These are phyloP conservation scores for Callipepla squamata DNA, from an alignment of 2,113 vertebrate genomes.

Conservation along the genomic window DNA sequence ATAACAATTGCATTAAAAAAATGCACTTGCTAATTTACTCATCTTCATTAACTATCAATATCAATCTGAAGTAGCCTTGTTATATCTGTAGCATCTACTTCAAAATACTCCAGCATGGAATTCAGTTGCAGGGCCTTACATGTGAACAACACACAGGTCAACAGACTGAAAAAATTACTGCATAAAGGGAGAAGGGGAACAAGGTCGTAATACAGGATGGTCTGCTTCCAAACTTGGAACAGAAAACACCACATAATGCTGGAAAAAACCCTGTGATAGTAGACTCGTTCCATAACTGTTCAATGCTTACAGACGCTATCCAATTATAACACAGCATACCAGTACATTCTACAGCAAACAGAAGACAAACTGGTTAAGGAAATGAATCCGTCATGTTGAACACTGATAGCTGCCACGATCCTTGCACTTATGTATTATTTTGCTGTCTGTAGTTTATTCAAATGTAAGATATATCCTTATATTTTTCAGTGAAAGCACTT, in stretches of 20 bases:
- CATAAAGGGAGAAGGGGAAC: not conserved
- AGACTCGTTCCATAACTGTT: not conserved
- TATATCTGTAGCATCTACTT: not conserved
- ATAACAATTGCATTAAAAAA: no score
- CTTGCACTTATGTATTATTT: not conserved
- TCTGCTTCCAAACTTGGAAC: not conserved
- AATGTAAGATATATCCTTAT: not conserved
- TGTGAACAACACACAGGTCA: not conserved
- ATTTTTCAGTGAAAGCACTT: not conserved
- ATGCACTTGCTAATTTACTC: not conserved
- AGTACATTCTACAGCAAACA: not conserved
- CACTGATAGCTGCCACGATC: not conserved
- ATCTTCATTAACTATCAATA: not conserved
- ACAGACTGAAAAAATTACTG: not conserved
- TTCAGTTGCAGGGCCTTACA: not conserved
- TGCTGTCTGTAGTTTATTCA: not conserved
- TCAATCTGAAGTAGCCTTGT: not conserved
- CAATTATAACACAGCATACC: not conserved
- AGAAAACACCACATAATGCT: not conserved
- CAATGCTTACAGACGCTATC: not conserved
- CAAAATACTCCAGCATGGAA: not conserved
- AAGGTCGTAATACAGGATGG: not conserved
- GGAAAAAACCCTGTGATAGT: not conserved
- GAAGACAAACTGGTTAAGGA: not conserved
- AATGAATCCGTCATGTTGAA: not conserved